Percentiles rank a stretch among this genome's conserved stretches.
phyloP scores from a whole-genome alignment of 2,888 invertebrate genomes.

The Drosophila monieri region DNA sequence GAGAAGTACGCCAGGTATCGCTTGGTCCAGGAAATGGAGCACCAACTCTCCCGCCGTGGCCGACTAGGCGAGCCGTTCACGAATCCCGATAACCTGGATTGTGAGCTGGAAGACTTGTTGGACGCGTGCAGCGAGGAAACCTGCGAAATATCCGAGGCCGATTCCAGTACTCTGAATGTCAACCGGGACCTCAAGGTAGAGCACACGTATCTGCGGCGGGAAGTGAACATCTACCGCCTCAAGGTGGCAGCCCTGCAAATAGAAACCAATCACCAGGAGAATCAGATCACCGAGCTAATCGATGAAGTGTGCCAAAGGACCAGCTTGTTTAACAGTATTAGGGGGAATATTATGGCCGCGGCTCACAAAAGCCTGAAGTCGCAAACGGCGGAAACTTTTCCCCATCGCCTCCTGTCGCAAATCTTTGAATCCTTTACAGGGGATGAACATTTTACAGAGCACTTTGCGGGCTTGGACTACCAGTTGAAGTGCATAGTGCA shows the following conservation, averaged over 20 bases:
- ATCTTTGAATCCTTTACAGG: slow-evolving; percentile 42
- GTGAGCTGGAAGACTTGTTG: slow-evolving; percentile 9
- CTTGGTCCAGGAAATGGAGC: slow-evolving; percentile 10
- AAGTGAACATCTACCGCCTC: slow-evolving; percentile 34
- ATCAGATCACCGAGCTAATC: background rate
- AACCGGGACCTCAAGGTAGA: slow-evolving; percentile 19
- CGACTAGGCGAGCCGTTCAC: background rate
- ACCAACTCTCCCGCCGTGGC: background rate
- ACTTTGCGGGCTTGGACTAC: slow-evolving; percentile 38
- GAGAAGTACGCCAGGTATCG: slow-evolving; percentile 12
- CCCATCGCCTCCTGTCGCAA: slow-evolving; percentile 36
- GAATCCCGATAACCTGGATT: background rate
- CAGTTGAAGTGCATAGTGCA: slow-evolving; percentile 39
- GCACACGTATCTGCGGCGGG: slow-evolving; percentile 12
- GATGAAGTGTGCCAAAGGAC: slow-evolving; percentile 9
- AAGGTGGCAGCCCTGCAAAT: slow-evolving; percentile 44
- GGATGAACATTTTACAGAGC: slow-evolving; percentile 40
- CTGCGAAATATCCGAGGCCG: background rate
- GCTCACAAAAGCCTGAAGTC: slow-evolving; percentile 30
- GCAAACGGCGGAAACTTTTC: slow-evolving; percentile 44
- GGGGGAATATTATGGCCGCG: slow-evolving; percentile 22
- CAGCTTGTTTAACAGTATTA: slow-evolving; percentile 27
- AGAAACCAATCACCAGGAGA: slow-evolving; percentile 30
- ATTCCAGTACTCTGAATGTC: background rate
- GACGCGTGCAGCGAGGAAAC: background rate